Evolutionary conservation across 2,797 vertebrate genomes (phyloP).

Genomic region (Okamejei kenojei): DNA sequence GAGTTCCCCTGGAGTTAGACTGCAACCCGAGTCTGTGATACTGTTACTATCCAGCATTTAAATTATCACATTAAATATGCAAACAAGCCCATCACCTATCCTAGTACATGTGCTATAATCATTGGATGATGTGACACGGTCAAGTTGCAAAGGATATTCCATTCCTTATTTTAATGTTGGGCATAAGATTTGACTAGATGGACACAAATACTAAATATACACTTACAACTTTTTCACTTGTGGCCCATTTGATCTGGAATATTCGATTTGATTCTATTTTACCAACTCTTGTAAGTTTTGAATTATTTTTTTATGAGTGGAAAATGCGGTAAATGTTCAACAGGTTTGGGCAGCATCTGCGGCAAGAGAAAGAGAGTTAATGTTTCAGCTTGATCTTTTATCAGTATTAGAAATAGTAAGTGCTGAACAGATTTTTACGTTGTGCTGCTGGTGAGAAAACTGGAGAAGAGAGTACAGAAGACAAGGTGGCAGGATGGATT

Average conservation of each 20-base stretch:
- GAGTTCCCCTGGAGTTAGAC: background rate
- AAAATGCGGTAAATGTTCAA: no score
- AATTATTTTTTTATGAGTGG: background rate
- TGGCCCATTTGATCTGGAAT: background rate
- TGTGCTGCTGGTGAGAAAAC: no score
- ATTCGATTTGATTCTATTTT: background rate
- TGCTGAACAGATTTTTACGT: no score
- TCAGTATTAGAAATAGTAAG: no score
- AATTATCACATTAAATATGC: background rate
- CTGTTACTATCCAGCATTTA: background rate
- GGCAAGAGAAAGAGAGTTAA: no score
- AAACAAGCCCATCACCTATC: background rate
- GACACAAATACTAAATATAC: no score
- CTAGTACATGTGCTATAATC: background rate
- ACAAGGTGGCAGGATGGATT: no score
- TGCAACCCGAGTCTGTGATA: no score
- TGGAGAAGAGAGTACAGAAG: no score
- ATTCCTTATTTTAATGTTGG: no score
- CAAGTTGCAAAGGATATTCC: background rate
- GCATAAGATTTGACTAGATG: background rate
- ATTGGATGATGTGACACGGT: background rate
- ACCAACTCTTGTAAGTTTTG: background rate
- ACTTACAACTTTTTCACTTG: background rate
- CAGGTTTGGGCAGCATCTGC: background rate
- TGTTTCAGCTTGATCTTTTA: no score